Evolutionary conservation across 1,140 invertebrate species (phyloP).

Genomic region (Aphelenchoides fujianensis): DNA sequence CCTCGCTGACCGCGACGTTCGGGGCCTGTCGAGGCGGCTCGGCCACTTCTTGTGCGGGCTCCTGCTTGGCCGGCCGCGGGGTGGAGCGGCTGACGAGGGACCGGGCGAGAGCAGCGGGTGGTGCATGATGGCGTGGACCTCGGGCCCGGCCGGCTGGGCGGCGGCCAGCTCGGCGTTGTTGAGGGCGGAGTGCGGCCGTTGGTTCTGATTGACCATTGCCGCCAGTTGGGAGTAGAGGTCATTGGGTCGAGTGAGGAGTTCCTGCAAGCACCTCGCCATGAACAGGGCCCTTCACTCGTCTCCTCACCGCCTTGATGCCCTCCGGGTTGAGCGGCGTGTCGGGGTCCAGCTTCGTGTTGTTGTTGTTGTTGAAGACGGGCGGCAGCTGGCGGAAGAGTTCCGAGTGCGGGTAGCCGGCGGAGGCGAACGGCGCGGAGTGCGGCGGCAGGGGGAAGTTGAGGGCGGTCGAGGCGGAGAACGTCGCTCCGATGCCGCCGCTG

Average conservation of each 20-base stretch:
- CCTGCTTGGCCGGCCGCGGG: neutral
- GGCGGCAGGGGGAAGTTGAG: neutral
- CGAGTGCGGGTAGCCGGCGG: neutral
- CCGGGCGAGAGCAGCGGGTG: neutral
- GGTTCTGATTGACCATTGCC: neutral
- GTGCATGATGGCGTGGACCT: neutral
- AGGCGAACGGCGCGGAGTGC: neutral
- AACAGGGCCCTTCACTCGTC: neutral
- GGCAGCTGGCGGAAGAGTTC: neutral
- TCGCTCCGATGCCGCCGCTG: neutral
- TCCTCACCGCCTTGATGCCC: neutral
- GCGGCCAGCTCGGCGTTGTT: neutral
- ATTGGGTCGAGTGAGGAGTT: neutral
- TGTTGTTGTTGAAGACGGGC: slow-evolving; percentile 18
- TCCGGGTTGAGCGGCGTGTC: neutral
- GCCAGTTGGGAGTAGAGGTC: neutral
- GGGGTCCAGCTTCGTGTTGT: slow-evolving; percentile 12
- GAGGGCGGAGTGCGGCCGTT: neutral
- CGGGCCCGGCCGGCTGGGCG: neutral
- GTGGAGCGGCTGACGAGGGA: neutral
- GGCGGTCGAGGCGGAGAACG: neutral
- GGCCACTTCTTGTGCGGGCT: too few relatives aligned
- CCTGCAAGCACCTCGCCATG: neutral
- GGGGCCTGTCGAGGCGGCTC: too few relatives aligned
- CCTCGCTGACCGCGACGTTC: too few relatives aligned